phyloP scores from a whole-genome alignment of 1,140 invertebrate species.

The Goniozus legneri region DNA sequence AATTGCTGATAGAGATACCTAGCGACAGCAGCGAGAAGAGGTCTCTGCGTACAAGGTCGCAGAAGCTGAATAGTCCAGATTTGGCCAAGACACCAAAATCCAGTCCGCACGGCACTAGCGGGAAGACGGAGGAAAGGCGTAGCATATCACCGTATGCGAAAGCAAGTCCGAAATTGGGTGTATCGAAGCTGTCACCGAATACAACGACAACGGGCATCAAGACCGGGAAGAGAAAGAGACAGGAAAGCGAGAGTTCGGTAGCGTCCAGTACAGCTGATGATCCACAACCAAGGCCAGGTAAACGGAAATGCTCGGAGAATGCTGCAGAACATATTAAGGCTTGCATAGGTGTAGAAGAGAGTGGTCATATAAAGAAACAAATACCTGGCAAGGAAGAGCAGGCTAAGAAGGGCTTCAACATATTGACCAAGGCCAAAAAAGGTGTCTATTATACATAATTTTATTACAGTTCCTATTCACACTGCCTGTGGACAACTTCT shows the following conservation, averaged over 20 bases:
- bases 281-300: slow-evolving; percentile 54
- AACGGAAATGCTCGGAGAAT: slow-evolving; percentile 67
- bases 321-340: slow-evolving; percentile 66
- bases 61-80: slow-evolving; percentile 71
- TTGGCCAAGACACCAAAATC: slow-evolving; percentile 59
- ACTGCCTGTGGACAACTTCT: neutral
- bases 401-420: slow-evolving; percentile 50
- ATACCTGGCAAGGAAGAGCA: slow-evolving; percentile 48
- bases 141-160: slow-evolving; percentile 54
- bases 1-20: slow-evolving; percentile 75
- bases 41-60: slow-evolving; percentile 64
- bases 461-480: neutral
- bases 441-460: slow-evolving; percentile 36
- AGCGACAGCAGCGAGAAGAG: slow-evolving; percentile 59
- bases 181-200: slow-evolving; percentile 39
- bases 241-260: slow-evolving; percentile 73
- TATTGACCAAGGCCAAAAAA: slow-evolving; percentile 51
- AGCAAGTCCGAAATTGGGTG: slow-evolving; percentile 39
- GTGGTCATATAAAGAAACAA: slow-evolving; percentile 48
- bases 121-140: slow-evolving; percentile 45
- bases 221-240: slow-evolving; percentile 65
- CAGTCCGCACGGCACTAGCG: slow-evolving; percentile 55
- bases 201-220: slow-evolving; percentile 35
- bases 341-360: slow-evolving; percentile 64
- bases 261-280: slow-evolving; percentile 61